These are phyloP conservation scores for Polydrusus cervinus DNA, from an alignment of 2,888 invertebrate genomes.

Conservation along the genomic window DNA sequence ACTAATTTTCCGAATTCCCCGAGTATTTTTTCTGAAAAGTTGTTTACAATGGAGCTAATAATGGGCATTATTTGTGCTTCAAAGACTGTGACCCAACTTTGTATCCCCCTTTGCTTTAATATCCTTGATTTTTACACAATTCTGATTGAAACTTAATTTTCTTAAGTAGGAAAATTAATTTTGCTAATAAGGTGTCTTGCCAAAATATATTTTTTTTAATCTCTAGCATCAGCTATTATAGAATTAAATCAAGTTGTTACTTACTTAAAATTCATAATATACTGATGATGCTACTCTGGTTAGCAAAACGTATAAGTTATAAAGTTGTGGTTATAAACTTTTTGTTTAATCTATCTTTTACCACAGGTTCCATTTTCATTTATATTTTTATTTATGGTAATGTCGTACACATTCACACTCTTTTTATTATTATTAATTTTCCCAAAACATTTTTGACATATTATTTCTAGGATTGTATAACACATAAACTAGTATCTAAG, in stretches of 20 bases:
- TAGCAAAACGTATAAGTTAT: constrained; percentile 9
- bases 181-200: constrained; percentile 9
- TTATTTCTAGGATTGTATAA: neutral
- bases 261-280: constrained; percentile 6
- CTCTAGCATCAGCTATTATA: constrained; percentile 9
- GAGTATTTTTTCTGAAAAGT: no score
- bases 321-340: constrained; percentile 9
- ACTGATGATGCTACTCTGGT: constrained; percentile 9
- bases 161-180: neutral
- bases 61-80: no score
- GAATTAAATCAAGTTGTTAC: constrained; percentile 6
- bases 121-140: constrained; percentile 9
- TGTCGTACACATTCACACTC: constrained; percentile 1
- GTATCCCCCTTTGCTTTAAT: no score
- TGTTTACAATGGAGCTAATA: no score
- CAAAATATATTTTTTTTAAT: constrained; percentile 5
- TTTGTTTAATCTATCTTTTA: neutral
- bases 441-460: constrained; percentile 9
- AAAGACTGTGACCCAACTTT: no score
- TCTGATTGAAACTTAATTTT: constrained; percentile 5
- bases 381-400: constrained; percentile 3
- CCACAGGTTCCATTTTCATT: constrained; percentile 4
- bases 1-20: no score
- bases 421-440: constrained; percentile 10
- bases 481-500: neutral